Conservation (phyloP, 2,888 invertebrate species). For the Dugesia japonica region DNA sequence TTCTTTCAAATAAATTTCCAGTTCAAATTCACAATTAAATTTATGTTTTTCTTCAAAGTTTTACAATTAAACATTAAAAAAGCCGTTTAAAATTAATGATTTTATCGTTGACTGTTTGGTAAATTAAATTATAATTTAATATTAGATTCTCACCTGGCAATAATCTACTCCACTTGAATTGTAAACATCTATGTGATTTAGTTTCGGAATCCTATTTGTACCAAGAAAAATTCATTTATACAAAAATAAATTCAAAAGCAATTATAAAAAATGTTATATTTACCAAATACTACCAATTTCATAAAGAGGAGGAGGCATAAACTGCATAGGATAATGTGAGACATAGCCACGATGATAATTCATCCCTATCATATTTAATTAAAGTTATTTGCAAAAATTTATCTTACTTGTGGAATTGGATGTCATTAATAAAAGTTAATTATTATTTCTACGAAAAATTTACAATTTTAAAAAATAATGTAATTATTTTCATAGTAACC, state of each 20-base stretch:
- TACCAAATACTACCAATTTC: slow-evolving; percentile 34
- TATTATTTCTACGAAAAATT: no score
- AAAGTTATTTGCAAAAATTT: neutral
- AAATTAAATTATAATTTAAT: no score
- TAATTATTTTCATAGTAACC: neutral
- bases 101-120: no score
- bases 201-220: slow-evolving; percentile 26
- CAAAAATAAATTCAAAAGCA: no score
- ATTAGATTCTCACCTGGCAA: neutral
- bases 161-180: slow-evolving; percentile 34
- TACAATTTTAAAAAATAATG: no score
- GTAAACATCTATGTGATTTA: slow-evolving; percentile 31
- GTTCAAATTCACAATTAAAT: no score
- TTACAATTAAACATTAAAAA: no score
- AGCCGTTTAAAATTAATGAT: no score
- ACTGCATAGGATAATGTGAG: slow-evolving; percentile 31
- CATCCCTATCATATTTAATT: slow-evolving; percentile 21
- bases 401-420: neutral
- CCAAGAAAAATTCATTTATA: no score
- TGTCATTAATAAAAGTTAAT: neutral
- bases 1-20: no score
- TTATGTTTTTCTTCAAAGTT: no score
- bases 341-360: slow-evolving; percentile 28
- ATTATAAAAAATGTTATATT: neutral
- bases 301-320: slow-evolving; percentile 35